Evolutionary conservation across 2,888 invertebrate species (phyloP).

Genomic region (Phyllotreta cruciferae): DNA sequence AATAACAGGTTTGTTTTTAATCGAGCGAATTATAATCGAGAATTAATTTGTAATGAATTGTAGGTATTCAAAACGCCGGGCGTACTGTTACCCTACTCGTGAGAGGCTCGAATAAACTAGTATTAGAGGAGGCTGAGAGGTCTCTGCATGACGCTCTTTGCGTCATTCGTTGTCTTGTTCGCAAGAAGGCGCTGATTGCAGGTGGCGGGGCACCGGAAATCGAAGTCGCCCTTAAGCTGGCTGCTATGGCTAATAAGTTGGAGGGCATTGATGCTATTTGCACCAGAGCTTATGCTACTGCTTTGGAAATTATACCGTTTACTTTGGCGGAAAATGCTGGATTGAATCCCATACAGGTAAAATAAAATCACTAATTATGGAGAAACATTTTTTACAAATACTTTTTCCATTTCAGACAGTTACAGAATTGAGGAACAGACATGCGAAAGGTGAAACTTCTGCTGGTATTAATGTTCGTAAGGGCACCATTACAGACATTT

Average conservation of each 20-base stretch:
- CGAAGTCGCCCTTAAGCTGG: slow-evolving; percentile 85
- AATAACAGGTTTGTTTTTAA: slow-evolving; percentile 55
- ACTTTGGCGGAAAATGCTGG: slow-evolving; percentile 89
- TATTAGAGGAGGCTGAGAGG: slow-evolving; percentile 81
- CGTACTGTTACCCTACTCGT: slow-evolving; percentile 92
- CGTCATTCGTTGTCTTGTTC: slow-evolving; percentile 95
- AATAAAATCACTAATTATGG: slow-evolving; percentile 6
- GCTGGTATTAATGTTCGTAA: slow-evolving; percentile 97
- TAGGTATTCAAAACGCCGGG: slow-evolving; percentile 78
- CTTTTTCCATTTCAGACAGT: slow-evolving; percentile 69
- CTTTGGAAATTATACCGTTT: slow-evolving; percentile 91
- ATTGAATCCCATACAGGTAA: slow-evolving; percentile 58
- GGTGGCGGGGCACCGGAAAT: slow-evolving; percentile 99
- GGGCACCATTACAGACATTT: slow-evolving; percentile 95
- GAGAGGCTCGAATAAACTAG: slow-evolving; percentile 85
- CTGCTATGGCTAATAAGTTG: slow-evolving; percentile 80
- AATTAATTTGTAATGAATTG: slow-evolving; percentile 19
- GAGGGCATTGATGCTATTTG: slow-evolving; percentile 96
- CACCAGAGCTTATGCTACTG: slow-evolving; percentile 93
- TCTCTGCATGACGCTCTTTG: slow-evolving; percentile 86
- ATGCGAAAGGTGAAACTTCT: slow-evolving; percentile 84
- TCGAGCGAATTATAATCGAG: background rate
- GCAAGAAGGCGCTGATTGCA: slow-evolving; percentile 88
- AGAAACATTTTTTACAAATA: background rate
- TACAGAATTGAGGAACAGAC: slow-evolving; percentile 93